Percentiles rank a stretch among this genome's conserved stretches.
phyloP scores from a whole-genome alignment of 2,113 vertebrate genomes.

The Cyphomyrus discorhynchus region DNA sequence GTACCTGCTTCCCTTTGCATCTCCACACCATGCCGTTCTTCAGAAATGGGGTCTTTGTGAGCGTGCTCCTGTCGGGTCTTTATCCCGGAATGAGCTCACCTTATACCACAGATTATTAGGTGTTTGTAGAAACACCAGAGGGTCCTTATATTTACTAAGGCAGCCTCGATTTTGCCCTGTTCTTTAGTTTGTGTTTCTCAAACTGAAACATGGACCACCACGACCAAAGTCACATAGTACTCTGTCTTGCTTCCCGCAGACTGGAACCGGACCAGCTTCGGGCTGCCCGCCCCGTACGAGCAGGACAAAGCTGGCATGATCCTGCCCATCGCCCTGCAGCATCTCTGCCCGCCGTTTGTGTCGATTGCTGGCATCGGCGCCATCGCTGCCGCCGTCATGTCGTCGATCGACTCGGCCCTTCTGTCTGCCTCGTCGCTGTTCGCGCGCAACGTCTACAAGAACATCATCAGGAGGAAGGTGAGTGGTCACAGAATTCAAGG shows the following conservation, averaged over 20 bases:
- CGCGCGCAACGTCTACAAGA: slow-evolving; percentile 62
- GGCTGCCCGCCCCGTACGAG: slow-evolving; percentile 56
- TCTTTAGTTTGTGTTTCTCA: background rate
- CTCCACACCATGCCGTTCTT: too few species aligned
- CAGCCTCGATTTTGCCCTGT: background rate
- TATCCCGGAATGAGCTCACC: background rate
- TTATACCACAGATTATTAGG: background rate
- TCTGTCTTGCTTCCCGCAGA: slow-evolving; percentile 42
- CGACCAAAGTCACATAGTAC: background rate
- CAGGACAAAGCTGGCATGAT: slow-evolving; percentile 59
- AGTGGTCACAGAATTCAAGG: slow-evolving; percentile 16
- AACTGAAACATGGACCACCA: background rate
- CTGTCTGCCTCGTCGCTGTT: slow-evolving; percentile 58
- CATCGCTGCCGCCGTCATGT: slow-evolving; percentile 59
- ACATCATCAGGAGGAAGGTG: slow-evolving; percentile 63
- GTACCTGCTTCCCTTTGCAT: slow-evolving; percentile 35
- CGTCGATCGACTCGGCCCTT: slow-evolving; percentile 64
- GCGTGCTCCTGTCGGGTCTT: background rate
- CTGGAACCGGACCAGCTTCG: slow-evolving; percentile 70
- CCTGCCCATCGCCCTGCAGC: slow-evolving; percentile 58
- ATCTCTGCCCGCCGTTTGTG: slow-evolving; percentile 60
- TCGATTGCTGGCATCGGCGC: slow-evolving; percentile 58
- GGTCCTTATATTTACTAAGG: background rate
- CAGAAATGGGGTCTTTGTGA: background rate
- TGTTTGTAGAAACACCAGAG: background rate